Evolutionary conservation across 2,113 vertebrate species (phyloP).

Genomic region (Misgurnus anguillicaudatus): DNA sequence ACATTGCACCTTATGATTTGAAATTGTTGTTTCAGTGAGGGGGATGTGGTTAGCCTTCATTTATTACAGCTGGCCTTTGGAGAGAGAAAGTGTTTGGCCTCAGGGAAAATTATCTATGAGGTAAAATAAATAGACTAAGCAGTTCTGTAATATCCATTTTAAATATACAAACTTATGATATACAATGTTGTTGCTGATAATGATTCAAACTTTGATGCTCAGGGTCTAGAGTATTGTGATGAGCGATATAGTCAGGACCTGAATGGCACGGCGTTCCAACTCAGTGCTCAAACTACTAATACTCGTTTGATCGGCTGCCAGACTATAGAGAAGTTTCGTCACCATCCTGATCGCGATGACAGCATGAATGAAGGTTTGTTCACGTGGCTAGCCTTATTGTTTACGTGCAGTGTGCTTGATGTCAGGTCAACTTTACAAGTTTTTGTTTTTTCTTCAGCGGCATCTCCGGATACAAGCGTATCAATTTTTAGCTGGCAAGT

Average conservation of each 20-base stretch:
- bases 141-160: too few species aligned
- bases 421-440: background rate
- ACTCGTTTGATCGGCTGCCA: conserved; percentile 89
- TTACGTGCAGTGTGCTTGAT: background rate
- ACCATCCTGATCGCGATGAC: conserved; percentile 87
- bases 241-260: conserved; percentile 93
- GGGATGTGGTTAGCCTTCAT: conserved; percentile 85
- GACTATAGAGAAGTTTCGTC: conserved; percentile 88
- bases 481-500: conserved; percentile 95
- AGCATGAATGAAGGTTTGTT: conserved; percentile 84
- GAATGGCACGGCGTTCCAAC: conserved; percentile 76
- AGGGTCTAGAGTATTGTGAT: conserved; percentile 96
- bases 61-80: conserved; percentile 90
- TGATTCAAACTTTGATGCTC: background rate
- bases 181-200: background rate
- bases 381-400: background rate
- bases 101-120: conserved; percentile 93
- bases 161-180: background rate
- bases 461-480: conserved; percentile 94
- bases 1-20: background rate
- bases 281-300: conserved; percentile 81
- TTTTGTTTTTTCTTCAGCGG: conserved; percentile 67
- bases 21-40: conserved; percentile 76
- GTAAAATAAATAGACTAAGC: conserved; percentile 63
- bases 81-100: conserved; percentile 84